These are phyloP conservation scores for Venustaconcha ellipsiformis DNA, from an alignment of 1,140 invertebrate species.

Conservation along the genomic window DNA sequence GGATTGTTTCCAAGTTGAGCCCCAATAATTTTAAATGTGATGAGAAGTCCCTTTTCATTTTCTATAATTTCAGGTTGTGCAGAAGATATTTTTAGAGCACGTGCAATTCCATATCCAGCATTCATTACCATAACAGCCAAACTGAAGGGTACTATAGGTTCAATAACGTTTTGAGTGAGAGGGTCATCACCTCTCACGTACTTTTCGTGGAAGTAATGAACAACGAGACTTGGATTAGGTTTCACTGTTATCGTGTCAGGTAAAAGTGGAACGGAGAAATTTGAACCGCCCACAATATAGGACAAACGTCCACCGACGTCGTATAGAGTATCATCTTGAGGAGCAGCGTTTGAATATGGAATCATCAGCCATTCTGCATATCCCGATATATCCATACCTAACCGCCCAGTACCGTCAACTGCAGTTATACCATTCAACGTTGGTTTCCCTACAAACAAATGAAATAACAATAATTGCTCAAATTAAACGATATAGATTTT, in stretches of 20 bases:
- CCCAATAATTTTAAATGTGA: slow-evolving; percentile 47
- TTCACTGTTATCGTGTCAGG: slow-evolving; percentile 42
- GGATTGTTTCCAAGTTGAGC: slow-evolving; percentile 33
- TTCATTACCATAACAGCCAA: slow-evolving; percentile 47
- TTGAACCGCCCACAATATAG: slow-evolving; percentile 20
- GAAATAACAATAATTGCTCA: too few relatives aligned
- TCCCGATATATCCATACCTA: slow-evolving; percentile 19
- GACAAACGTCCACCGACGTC: slow-evolving; percentile 31
- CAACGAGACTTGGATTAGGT: slow-evolving; percentile 36
- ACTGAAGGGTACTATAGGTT: slow-evolving; percentile 33
- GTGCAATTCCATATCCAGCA: slow-evolving; percentile 39
- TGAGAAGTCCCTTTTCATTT: slow-evolving; percentile 49
- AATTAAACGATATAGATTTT: too few relatives aligned
- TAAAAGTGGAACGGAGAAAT: slow-evolving; percentile 32
- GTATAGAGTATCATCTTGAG: slow-evolving; percentile 32
- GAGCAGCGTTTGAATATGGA: slow-evolving; percentile 35
- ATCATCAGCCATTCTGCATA: slow-evolving; percentile 40
- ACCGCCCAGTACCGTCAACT: slow-evolving; percentile 29
- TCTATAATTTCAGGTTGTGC: slow-evolving; percentile 54
- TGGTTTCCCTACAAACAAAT: slow-evolving; percentile 18
- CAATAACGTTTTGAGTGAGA: slow-evolving; percentile 18
- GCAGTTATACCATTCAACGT: slow-evolving; percentile 29
- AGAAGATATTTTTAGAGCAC: slow-evolving; percentile 46
- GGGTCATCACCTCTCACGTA: slow-evolving; percentile 41
- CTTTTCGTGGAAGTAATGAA: slow-evolving; percentile 42